A percentile compares a stretch with the other conserved stretches of the same genome.
Evolutionary conservation across 2,797 vertebrate species (phyloP).

Genomic region (Ciconia nigra): DNA sequence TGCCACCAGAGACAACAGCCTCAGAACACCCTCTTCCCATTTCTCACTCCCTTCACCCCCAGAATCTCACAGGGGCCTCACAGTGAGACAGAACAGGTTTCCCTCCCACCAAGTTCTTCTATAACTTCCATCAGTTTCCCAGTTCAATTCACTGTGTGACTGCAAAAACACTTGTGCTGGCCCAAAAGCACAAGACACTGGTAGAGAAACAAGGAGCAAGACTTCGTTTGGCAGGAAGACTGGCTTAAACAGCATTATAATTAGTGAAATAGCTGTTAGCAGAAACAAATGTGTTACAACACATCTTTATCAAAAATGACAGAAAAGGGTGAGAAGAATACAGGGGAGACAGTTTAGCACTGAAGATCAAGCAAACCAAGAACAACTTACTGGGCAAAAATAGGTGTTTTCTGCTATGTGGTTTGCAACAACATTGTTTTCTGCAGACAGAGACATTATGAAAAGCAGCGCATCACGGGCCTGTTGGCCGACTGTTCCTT

Average conservation of each 20-base stretch:
- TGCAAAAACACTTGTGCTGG: not conserved
- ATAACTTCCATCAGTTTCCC: not conserved
- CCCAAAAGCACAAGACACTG: not conserved
- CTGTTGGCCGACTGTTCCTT: slow-evolving; percentile 93
- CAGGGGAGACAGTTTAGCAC: not conserved
- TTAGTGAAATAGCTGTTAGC: not conserved
- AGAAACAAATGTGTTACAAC: not conserved
- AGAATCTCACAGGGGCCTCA: not conserved
- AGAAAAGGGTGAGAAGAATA: not conserved
- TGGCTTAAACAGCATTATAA: not conserved
- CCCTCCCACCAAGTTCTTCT: not conserved
- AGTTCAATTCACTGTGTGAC: not conserved
- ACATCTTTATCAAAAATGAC: not conserved
- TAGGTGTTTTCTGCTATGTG: slow-evolving; percentile 94
- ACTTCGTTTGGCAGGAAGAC: accelerated
- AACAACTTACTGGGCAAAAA: slow-evolving; percentile 93
- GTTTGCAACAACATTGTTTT: slow-evolving; percentile 89
- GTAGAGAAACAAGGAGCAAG: not conserved
- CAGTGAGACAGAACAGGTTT: not conserved
- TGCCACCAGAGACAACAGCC: not conserved
- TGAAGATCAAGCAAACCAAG: not conserved
- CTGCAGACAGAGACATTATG: slow-evolving; percentile 95
- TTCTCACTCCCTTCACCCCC: not conserved
- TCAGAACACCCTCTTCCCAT: not conserved
- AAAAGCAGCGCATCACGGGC: slow-evolving; percentile 94